Percentiles rank a stretch among this genome's conserved stretches.
These are phyloP conservation scores for Cryptocheilus praepositus DNA, from an alignment of 2,888 invertebrate species.

Conservation along the genomic window DNA sequence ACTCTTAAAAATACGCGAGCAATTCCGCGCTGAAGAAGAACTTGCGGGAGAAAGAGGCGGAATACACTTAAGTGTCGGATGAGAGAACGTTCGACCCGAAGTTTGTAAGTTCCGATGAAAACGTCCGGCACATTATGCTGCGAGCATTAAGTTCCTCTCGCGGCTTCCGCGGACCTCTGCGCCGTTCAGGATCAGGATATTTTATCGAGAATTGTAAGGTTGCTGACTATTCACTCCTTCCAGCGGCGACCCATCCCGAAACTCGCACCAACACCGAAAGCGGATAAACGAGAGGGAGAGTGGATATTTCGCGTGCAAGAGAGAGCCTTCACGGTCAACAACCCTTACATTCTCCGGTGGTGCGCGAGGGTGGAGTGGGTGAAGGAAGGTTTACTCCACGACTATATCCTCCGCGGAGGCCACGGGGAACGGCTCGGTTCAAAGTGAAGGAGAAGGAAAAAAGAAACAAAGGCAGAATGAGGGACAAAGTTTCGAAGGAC, in stretches of 20 bases:
- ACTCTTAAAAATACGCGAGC: no score
- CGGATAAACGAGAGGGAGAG: constrained; percentile 44
- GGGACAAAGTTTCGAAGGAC: constrained; percentile 4
- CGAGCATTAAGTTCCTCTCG: constrained; percentile 15
- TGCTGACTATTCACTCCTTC: no score
- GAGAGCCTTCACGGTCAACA: constrained; percentile 37
- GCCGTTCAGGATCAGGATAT: constrained; percentile 30
- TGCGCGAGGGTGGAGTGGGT: no score
- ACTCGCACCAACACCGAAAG: constrained; percentile 8
- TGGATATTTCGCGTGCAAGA: constrained; percentile 39
- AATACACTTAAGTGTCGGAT: background rate
- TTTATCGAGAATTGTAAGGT: constrained; percentile 32
- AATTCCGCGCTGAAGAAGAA: background rate
- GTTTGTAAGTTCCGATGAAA: constrained; percentile 11
- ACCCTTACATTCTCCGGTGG: constrained; percentile 8
- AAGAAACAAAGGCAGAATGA: background rate
- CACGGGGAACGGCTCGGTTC: constrained; percentile 12
- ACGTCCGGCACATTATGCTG: constrained; percentile 12
- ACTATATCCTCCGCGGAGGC: constrained; percentile 22
- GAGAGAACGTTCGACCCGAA: background rate
- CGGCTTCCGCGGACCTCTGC: constrained; percentile 10
- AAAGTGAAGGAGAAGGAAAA: background rate
- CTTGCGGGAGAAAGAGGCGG: background rate
- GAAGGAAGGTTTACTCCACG: constrained; percentile 24
- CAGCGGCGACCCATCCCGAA: constrained; percentile 3